Evolutionary conservation across 2,888 invertebrate species (phyloP), one percentile per base, ranked within the genome.

Genomic region (Xylophagus ater): DNA sequence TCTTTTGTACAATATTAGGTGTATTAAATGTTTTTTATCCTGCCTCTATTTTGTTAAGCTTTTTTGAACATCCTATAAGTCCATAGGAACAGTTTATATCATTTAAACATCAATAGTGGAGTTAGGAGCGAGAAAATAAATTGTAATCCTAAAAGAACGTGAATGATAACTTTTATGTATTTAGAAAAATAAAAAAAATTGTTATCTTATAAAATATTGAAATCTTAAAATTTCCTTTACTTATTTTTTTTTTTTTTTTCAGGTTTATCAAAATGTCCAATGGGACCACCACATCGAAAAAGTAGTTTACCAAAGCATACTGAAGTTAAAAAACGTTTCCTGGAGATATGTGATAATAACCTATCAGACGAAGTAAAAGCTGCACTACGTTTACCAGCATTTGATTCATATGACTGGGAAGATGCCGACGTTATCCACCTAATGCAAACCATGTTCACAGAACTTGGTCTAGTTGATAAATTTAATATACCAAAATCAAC

Each of bases 351-450:
- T 62, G 61, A 65, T 58, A 59, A 54, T 45, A 62, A 57, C 47
- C 58, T 65, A 46, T 62, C 65, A 48, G 62, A 64, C 48, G 65
- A 65, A 50, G 62, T 65, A 26, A 63, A 60, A 51, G 56, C 64
- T 40, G 66, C 65, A 19, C 44, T 65, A 4, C 62, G 65, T 40
- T 47, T 65, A 49, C 65, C 65, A 38, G 59, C 81, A 23, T 86
- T 86, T 63, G 84, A 86, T 65, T 82, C 82, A 43, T 76, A 80
- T 64, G 80, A 81, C 53, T 85, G 83, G 81, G 77, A 82, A 51
- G 85, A 86, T 61, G 78, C 81, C 48, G 84, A 85, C 60, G 73
- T 86, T 46, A 69, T 85, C 33, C 68, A 82, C 45, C 70, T 85
- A 51, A 70, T 86, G 54, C 79, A 83, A 61, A 81, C 81, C 54